phyloP scores from a whole-genome alignment of 2,113 vertebrate species.

The Zapornia atra region DNA sequence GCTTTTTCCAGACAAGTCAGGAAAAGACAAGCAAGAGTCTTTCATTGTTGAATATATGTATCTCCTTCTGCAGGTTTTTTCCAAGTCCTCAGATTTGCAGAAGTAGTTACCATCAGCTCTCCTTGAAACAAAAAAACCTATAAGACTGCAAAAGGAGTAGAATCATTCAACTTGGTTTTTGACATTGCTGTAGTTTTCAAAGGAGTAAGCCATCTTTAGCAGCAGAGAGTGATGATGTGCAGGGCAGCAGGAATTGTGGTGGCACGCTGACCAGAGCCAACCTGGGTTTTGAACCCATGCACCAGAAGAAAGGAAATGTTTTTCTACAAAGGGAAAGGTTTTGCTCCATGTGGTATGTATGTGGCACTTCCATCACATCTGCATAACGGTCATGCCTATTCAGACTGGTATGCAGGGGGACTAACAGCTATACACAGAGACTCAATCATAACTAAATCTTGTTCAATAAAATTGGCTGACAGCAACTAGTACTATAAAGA shows the following conservation, averaged over 20 bases:
- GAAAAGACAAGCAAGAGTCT: background rate
- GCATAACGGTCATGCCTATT: background rate
- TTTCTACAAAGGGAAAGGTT: background rate
- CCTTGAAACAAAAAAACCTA: background rate
- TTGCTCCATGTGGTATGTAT: background rate
- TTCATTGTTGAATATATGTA: background rate
- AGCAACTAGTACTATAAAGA: background rate
- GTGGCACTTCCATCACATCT: background rate
- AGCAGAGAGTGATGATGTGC: background rate
- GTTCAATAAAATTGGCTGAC: background rate
- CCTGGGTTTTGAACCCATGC: background rate
- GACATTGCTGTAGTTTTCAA: background rate
- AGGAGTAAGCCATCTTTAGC: background rate
- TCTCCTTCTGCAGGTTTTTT: background rate
- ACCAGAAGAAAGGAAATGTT: background rate
- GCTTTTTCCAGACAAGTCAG: background rate
- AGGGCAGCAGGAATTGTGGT: background rate
- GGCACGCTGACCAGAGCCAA: background rate
- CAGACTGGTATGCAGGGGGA: background rate
- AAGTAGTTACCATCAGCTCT: background rate
- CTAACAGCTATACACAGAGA: background rate
- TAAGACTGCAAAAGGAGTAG: background rate
- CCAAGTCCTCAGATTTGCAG: background rate
- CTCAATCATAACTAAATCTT: background rate
- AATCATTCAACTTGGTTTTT: background rate